Conservation (phyloP, 2,797 vertebrate species). For the Labeo calbasu region DNA sequence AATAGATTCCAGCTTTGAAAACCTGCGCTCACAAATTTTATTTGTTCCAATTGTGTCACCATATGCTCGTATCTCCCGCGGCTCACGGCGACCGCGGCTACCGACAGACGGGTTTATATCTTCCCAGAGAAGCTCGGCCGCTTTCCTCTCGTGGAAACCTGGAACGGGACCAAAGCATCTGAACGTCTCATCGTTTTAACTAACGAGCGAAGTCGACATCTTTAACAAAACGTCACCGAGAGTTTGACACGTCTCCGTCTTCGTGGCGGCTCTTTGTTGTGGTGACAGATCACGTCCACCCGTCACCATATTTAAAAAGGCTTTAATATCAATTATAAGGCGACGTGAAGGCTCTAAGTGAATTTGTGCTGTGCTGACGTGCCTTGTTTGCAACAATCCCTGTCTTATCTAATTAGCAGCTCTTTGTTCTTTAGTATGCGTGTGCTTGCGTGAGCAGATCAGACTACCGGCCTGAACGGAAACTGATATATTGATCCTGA, state of each 20-base stretch:
- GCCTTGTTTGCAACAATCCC: constrained; percentile 74
- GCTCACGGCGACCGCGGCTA: neutral
- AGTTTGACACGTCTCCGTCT: neutral
- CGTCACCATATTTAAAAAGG: constrained; percentile 72
- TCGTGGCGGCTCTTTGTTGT: neutral
- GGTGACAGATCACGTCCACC: constrained; percentile 29
- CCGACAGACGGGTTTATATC: neutral
- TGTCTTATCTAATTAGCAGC: constrained; percentile 78
- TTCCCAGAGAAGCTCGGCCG: neutral
- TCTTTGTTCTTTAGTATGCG: constrained; percentile 67
- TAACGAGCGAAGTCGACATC: neutral
- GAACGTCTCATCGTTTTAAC: neutral
- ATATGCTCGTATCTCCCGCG: constrained; percentile 42
- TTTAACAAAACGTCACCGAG: neutral
- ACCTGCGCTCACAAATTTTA: constrained; percentile 36
- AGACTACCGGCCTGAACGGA: constrained; percentile 55
- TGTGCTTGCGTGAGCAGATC: constrained; percentile 50
- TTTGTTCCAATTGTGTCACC: constrained; percentile 57
- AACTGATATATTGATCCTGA: constrained; percentile 75
- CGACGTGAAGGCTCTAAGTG: constrained; percentile 73
- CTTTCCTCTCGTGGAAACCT: constrained; percentile 3
- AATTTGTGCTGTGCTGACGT: constrained; percentile 72
- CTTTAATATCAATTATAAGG: constrained; percentile 79
- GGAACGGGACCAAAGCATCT: neutral
- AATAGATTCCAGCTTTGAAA: constrained; percentile 50